phyloP scores from a whole-genome alignment of 2,113 vertebrate species.

The Megaleporinus macrocephalus region DNA sequence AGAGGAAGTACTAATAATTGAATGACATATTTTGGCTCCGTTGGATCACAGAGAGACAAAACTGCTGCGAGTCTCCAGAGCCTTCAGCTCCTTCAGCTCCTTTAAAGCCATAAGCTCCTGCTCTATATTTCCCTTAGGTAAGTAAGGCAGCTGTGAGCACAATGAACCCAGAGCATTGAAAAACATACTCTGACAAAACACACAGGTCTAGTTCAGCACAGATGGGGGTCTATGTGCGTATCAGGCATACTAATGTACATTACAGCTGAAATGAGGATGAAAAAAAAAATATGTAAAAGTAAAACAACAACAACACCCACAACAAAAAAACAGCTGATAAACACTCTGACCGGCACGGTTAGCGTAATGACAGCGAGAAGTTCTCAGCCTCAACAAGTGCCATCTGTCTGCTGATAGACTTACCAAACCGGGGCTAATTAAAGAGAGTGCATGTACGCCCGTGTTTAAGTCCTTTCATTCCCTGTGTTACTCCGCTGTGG shows the following conservation, averaged over 20 bases:
- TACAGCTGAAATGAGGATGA: neutral
- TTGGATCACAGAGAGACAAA: neutral
- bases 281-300: neutral
- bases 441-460: slow-evolving; percentile 45
- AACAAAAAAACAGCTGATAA: neutral
- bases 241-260: neutral
- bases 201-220: neutral
- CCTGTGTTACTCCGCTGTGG: slow-evolving; percentile 56
- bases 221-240: neutral
- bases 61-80: neutral
- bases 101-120: neutral
- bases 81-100: too few species aligned
- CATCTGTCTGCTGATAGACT: slow-evolving; percentile 69
- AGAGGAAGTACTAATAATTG: too few species aligned
- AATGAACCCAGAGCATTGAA: neutral
- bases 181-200: neutral
- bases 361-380: slow-evolving; percentile 44
- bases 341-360: slow-evolving; percentile 18
- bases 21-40: too few species aligned
- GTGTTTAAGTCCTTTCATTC: slow-evolving; percentile 46
- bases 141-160: slow-evolving; percentile 15
- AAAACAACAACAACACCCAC: too few species aligned
- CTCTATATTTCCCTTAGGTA: neutral
- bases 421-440: slow-evolving; percentile 62
- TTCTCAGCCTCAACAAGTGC: slow-evolving; percentile 63